Evolutionary conservation across 2,113 vertebrate genomes (phyloP), one percentile per base, ranked within the genome.

Genomic region (Amazona guildingii): DNA sequence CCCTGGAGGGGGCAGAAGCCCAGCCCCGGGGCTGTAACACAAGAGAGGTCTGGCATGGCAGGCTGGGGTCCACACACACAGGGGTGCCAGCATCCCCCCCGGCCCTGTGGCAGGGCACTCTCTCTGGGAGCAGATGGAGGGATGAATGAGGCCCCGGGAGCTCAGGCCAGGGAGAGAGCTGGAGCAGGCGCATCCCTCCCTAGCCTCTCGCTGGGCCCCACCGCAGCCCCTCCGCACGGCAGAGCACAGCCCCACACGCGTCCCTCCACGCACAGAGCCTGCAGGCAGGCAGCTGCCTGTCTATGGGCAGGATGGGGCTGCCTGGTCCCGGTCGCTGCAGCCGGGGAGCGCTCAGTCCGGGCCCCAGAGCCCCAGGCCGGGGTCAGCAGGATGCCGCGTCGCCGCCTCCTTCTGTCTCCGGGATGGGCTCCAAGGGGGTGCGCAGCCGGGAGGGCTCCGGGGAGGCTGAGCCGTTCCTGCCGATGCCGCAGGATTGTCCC

Each of bases 401-500:
- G 0, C 97, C 74, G 3, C 96, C 94, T 90, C 93, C 94, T 17
- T 98, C 98, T 5, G 93, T 97, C 97, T 99, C 98, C 0, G 97
- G 97, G 89, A 98, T 97, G 93, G 98, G 95, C n/a, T 98, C 98
- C 83, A 98, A 95, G 0, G 92, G 93, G 16, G 92, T 33, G 1
- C 93, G 97, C 48, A 83, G 46, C 33, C 92, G 95, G 64, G 96
- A 84, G 51, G 95, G 78, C 61, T 98, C 98, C 0, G 97, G 97
- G 5, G 98, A 98, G 46, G 98, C 96, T 0, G 98, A 97, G 70
- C 98, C 98, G 1, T 98, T 98, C 95, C 99, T 98, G 92, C 98
- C 98, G 20, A 99, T 98, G 72, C 99, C 99, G 4, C 98, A 99
- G 39, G 99, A 98, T 97, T 99, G 99, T 55, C 98, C 98, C 0